Base-by-base conservation (phyloP, 2,113 vertebrate species). In the Leptobrachium leishanense region DNA sequence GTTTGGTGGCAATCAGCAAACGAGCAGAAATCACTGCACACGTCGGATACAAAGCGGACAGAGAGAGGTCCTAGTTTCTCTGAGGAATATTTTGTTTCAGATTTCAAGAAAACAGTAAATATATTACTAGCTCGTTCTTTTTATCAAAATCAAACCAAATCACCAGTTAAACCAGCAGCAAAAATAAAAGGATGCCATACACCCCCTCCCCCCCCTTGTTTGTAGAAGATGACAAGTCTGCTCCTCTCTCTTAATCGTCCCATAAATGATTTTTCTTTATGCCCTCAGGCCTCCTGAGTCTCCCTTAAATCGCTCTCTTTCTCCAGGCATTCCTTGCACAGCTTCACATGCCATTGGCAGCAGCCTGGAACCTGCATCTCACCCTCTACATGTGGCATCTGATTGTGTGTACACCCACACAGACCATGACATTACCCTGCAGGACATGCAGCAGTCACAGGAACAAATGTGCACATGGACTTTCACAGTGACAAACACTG, bases 291-390 rank as follows among this genome's bases (percentile, higher is more conserved):
- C 76, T 77, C 2, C 53, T 7, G 3, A 31, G 3, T 64, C n/a
- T 64, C 62, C 62, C 62, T 31, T 64, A 31, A 64, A n/a, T 64
- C 53, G 9, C 50, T 6, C 50, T n/a, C n/a, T n/a, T 72, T 5
- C 50, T 72, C 71, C 50, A 68, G 46, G 74, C 13, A 75, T 4
- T 9, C 57, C 63, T 66, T 31, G 44, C 44, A 62, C n/a, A 53
- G 72, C 40, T 55, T n/a, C 59, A 65, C 62, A 15, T n/a, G 11
- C 53, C 42, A 40, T 2, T 31, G 20, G 20, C 20, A 31, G 20
- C 31, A 72, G 68, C 70, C 77, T 65, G 68, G 31, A 55, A 70
- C 77, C 55, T n/a, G 1, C 67, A 80, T 63, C 74, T 73, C 74
- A 80, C 43, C 70, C 63, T 63, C 77, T 65, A 70, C 62, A 73